Percentiles rank a stretch among this genome's conserved stretches.
phyloP scores from a whole-genome alignment of 2,113 vertebrate genomes.

The Rostratula benghalensis region DNA sequence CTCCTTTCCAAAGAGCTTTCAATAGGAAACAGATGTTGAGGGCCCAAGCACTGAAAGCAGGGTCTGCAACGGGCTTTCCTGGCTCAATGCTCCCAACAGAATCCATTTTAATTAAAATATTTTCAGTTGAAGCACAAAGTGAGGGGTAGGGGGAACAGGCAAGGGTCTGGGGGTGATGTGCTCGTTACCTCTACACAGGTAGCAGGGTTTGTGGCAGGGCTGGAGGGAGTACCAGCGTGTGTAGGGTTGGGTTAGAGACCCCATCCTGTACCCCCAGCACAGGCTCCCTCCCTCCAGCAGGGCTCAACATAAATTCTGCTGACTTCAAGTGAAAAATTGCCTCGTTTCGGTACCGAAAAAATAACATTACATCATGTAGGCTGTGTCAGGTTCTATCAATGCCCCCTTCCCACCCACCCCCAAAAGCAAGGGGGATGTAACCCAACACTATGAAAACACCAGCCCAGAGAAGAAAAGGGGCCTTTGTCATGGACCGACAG shows the following conservation, averaged over 20 bases:
- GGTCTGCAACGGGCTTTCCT: constrained; percentile 44
- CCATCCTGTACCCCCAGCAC: not conserved
- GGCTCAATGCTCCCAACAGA: not conserved
- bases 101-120: constrained; percentile 49
- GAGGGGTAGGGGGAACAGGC: not conserved
- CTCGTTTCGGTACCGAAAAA: constrained; percentile 80
- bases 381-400: constrained; percentile 82
- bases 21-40: constrained; percentile 74
- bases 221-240: accelerated
- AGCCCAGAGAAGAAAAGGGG: constrained; percentile 80
- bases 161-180: not conserved
- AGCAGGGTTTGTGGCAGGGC: not conserved
- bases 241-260: not conserved
- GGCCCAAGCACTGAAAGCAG: constrained; percentile 43
- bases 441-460: constrained; percentile 87
- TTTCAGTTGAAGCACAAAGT: not conserved
- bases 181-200: not conserved
- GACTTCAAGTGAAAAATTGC: constrained; percentile 72
- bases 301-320: constrained; percentile 61
- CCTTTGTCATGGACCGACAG: constrained; percentile 75
- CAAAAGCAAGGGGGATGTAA: constrained; percentile 77
- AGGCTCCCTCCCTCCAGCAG: not conserved
- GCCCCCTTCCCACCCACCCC: constrained; percentile 74
- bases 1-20: constrained; percentile 59
- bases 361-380: constrained; percentile 90